Base-by-base conservation (phyloP, 2,113 vertebrate species). In the Embiotoca jacksoni region DNA sequence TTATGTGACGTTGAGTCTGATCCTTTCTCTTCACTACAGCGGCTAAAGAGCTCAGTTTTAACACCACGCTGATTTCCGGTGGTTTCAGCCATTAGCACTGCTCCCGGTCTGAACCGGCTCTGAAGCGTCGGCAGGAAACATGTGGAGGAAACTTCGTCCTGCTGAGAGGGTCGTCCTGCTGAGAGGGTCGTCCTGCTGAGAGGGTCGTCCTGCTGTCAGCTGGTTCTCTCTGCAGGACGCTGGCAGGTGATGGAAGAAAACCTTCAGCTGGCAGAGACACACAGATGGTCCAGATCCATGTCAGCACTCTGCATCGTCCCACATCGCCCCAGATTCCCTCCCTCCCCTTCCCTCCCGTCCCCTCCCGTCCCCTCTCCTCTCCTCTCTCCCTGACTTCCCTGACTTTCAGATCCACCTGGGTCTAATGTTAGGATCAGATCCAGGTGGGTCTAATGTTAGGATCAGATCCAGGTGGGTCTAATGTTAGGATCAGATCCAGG, bases 181-280 rank as follows among this genome's bases (percentile, higher is more conserved):
- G 93, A 23, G 23, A 23, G 23, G 23, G 23, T 23, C 23, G 23
- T 23, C 23, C 23, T 23, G 23, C 23, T 93, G 93, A 23, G 23
- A 23, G 23, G 23, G 23, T 23, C 23, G 23, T 23, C 23, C 95
- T 32, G 95, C 95, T 93, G 93, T 96, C 92, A 97, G 96, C 95
- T 96, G 94, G 93, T 94, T 95, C 94, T 95, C 90, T 96, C 94
- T 88, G 72, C 95, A 81, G 95, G 93, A 92, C 89, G 39, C 96
- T 96, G 46, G 94, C 96, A 82, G 96, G 95, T 94, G 96, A 97
- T 52, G 95, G 96, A 89, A 95, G 95, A 92, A 97, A 96, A 85
- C 97, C 97, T 95, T 98, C 96, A 94, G 95, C 93, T 86, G 96
- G 96, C 95, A 97, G 94, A 2, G 54, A 95, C 53, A 50, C 74